Percentiles rank a stretch among this genome's conserved stretches.
Evolutionary conservation across 2,888 invertebrate species (phyloP).

Genomic region (Macropis europaea): DNA sequence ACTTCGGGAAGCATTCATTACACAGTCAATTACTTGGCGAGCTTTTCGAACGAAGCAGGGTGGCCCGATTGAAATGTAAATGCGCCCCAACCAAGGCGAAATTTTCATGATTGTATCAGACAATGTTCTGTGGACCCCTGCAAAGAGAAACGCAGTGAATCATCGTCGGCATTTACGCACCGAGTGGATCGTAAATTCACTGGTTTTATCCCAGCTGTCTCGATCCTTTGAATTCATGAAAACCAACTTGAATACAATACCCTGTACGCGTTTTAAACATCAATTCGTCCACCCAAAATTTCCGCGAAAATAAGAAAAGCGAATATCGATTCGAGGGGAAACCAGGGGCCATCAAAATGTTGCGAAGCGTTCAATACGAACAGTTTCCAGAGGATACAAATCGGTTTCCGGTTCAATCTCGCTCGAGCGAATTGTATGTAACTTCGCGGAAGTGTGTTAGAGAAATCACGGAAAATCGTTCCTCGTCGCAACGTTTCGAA

Average conservation of each 20-base stretch:
- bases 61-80: slow-evolving; percentile 10
- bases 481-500: not conserved
- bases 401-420: not conserved
- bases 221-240: not conserved
- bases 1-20: not conserved
- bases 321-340: no score
- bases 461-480: slow-evolving; percentile 26
- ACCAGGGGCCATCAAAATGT: slow-evolving; percentile 8
- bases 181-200: not conserved
- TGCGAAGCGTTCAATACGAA: not conserved
- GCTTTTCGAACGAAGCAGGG: not conserved
- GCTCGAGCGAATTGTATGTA: slow-evolving; percentile 13
- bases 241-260: no score
- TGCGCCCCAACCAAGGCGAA: not conserved
- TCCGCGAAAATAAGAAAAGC: no score
- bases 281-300: no score
- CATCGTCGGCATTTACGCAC: not conserved
- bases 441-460: slow-evolving; percentile 34
- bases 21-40: not conserved
- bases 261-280: no score
- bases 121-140: not conserved
- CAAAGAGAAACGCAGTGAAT: not conserved
- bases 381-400: slow-evolving; percentile 25
- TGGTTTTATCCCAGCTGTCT: not conserved
- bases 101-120: not conserved